Evolutionary conservation across 92 coral and sea anemone species (phyloP), one percentile per base, ranked within the genome.

Genomic region (Zoanthus sansibaricus): DNA sequence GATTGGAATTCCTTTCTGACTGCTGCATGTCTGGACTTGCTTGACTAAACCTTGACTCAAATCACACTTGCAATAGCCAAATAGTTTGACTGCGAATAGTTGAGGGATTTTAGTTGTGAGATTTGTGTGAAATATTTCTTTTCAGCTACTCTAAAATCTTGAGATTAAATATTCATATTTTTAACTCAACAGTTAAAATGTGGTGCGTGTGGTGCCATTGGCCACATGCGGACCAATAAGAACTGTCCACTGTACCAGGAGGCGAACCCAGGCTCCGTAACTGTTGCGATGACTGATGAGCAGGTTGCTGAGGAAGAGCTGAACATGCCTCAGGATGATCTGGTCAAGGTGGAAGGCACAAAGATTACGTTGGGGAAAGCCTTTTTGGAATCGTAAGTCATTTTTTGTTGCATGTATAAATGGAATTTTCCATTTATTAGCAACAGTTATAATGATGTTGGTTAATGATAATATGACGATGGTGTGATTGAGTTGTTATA

Each of bases 181-280:
- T 67, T 47, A 56, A 16, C 47, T 14, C 72, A 37, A 32, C 84
- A 97, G 99, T 91, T 97, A 42, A 97, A 97, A 76, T 97, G 99
- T 82, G 99, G 99, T 6, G 99, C 99, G 5, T 97, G 99, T 84
- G 99, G 99, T 15, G 93, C 94, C n/a, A 93, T 97, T 56, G 99
- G 99, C 32, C 99, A 97, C 90, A 97, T 97, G 99, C 87, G 99
- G 72, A 97, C 99, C 9, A 97, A 97, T 91, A 97, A 97, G 89
- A 97, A 95, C 91, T 97, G 99, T 72, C 99, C 99, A 1, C 73
- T 91, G 88, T 97, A 97, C 92, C 99, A 97, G 86, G 99, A 97
- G 18, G 93, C 88, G 42, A 92, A 87, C 70, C 94, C 98, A 1
- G 94, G 93, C 5, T 92, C 99, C 14, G 96, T 93, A 18, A 91